These are phyloP conservation scores for Echinops telfairi DNA, from an alignment of 2,113 vertebrate species.

Conservation along the genomic window DNA sequence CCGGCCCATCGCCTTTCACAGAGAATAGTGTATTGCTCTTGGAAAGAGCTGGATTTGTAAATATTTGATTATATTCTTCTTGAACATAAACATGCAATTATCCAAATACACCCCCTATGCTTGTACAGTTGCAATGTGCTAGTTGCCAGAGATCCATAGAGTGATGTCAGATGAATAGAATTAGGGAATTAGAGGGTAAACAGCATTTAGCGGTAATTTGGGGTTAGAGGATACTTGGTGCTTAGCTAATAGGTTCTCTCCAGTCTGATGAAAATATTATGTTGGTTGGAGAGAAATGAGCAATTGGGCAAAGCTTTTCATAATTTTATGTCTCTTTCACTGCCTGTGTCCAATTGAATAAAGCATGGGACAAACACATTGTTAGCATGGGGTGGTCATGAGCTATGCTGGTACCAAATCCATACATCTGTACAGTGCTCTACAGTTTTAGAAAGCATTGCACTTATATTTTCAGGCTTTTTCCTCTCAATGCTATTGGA, in stretches of 20 bases:
- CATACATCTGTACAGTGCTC: background rate
- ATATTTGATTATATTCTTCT: conserved; percentile 82
- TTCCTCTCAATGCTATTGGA: background rate
- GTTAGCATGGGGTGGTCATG: background rate
- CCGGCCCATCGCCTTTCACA: conserved; percentile 57
- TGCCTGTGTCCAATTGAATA: conserved; percentile 14
- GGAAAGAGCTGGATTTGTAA: conserved; percentile 81
- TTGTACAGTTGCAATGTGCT: conserved; percentile 69
- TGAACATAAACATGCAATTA: conserved; percentile 83
- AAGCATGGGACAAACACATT: background rate
- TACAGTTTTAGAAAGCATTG: background rate
- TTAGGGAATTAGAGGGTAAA: conserved; percentile 69
- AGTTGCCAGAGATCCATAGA: conserved; percentile 72
- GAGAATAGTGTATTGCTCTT: conserved; percentile 66
- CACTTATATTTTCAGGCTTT: background rate
- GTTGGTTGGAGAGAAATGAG: conserved; percentile 69
- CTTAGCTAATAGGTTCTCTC: conserved; percentile 61
- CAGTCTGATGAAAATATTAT: conserved; percentile 65
- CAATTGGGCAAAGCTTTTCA: conserved; percentile 51
- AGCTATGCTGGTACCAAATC: background rate
- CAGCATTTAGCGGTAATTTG: conserved; percentile 72
- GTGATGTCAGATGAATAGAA: conserved; percentile 70
- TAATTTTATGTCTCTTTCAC: conserved; percentile 38
- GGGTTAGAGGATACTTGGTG: conserved; percentile 58
- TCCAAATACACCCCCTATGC: conserved; percentile 67